Percentiles rank a stretch among this genome's conserved stretches.
Evolutionary conservation across 37 sponge, comb jelly and placozoan genomes (phyloP).

Genomic region (Sycon ciliatum): DNA sequence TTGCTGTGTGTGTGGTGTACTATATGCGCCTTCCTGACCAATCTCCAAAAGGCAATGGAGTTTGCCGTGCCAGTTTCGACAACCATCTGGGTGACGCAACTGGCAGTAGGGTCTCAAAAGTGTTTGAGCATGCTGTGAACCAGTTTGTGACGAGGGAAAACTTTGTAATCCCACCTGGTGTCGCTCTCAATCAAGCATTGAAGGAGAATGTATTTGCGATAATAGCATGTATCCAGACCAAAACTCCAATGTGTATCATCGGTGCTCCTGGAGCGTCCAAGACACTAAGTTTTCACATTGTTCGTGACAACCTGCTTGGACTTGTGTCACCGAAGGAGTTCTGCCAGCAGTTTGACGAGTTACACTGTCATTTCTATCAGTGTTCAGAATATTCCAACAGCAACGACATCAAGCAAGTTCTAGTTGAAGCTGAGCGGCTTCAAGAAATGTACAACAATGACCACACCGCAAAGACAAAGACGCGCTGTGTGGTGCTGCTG

Average conservation of each 20-base stretch:
- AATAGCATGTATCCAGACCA: not conserved
- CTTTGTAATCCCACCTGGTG: not conserved
- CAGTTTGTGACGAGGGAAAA: not conserved
- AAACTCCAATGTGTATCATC: not conserved
- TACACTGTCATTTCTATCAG: not conserved
- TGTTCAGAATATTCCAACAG: not conserved
- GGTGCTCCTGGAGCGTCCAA: conserved; percentile 11
- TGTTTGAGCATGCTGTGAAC: not conserved
- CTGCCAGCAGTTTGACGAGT: not conserved
- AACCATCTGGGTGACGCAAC: no score
- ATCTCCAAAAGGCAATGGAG: no score
- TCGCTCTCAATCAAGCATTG: not conserved
- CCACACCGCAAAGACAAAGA: no score
- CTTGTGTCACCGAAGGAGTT: not conserved
- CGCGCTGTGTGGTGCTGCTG: conserved; percentile 10
- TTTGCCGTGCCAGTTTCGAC: no score
- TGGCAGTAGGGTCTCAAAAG: no score
- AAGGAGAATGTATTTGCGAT: conserved; percentile 5
- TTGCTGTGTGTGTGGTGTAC: no score
- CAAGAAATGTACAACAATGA: not conserved
- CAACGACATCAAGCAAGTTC: not conserved
- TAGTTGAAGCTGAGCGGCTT: not conserved
- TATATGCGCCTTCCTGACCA: no score
- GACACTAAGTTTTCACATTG: conserved; percentile 8
- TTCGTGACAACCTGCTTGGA: not conserved